Evolutionary conservation across 2,888 invertebrate species (phyloP).

Genomic region (Apamea epomidion): DNA sequence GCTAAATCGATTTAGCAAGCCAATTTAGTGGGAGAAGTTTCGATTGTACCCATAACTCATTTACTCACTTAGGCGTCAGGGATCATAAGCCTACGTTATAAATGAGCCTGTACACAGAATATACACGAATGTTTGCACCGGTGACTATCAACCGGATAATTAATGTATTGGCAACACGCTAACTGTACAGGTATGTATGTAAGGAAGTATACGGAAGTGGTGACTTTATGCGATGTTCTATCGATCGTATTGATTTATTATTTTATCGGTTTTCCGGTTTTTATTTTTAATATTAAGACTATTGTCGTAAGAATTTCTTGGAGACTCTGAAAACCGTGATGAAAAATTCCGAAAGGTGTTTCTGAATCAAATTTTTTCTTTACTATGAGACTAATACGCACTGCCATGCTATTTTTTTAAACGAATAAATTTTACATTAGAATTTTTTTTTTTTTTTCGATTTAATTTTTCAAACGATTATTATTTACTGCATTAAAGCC

Average conservation of each 20-base stretch:
- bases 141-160: constrained; percentile 20
- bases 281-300: background rate
- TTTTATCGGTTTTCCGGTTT: constrained; percentile 26
- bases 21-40: background rate
- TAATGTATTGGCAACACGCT: constrained; percentile 34
- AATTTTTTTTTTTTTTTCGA: no score
- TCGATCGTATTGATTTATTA: constrained; percentile 18
- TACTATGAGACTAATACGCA: no score
- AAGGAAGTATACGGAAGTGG: constrained; percentile 17
- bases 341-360: background rate
- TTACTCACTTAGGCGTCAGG: constrained; percentile 10
- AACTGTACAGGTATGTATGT: background rate
- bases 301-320: background rate
- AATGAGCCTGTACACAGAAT: background rate
- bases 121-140: constrained; percentile 7
- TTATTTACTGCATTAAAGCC: no score
- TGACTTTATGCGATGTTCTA: background rate
- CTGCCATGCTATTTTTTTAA: no score
- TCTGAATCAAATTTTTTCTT: background rate
- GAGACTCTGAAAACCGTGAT: background rate
- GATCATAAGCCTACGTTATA: constrained; percentile 20
- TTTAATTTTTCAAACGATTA: no score
- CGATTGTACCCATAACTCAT: constrained; percentile 23
- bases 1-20: no score
- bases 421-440: no score